These are phyloP conservation scores for Drosophila merina DNA, from an alignment of 2,888 invertebrate species.

Conservation along the genomic window DNA sequence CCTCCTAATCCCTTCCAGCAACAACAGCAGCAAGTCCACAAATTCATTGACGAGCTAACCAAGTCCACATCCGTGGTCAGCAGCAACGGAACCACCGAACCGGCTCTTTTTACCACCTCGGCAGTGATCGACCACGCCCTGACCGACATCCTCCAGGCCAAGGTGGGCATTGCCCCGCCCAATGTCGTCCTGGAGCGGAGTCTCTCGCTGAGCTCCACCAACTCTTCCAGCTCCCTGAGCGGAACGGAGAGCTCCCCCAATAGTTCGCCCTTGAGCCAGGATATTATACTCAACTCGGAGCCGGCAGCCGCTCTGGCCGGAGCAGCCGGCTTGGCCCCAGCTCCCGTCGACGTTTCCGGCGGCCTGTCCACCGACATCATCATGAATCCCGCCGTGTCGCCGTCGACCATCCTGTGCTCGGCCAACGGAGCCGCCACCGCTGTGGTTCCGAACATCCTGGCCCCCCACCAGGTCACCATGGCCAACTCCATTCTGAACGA, in stretches of 20 bases:
- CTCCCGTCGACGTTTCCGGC: constrained; percentile 52
- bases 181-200: constrained; percentile 82
- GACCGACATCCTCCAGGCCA: constrained; percentile 77
- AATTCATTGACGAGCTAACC: constrained; percentile 78
- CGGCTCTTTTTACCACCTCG: constrained; percentile 64
- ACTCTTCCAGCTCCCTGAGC: constrained; percentile 58
- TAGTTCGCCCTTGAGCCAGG: constrained; percentile 82
- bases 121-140: constrained; percentile 80
- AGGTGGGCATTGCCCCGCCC: constrained; percentile 58
- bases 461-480: constrained; percentile 82
- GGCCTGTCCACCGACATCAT: constrained; percentile 85
- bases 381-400: constrained; percentile 87
- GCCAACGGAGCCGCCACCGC: constrained; percentile 81
- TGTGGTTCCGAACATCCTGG: constrained; percentile 81
- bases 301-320: constrained; percentile 79
- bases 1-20: constrained; percentile 71
- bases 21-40: constrained; percentile 85
- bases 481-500: constrained; percentile 82
- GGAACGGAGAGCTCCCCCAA: constrained; percentile 72
- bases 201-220: constrained; percentile 82
- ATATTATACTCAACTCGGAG: constrained; percentile 84
- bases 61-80: constrained; percentile 74
- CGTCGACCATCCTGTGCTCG: constrained; percentile 86
- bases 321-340: constrained; percentile 55
- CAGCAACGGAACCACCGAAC: constrained; percentile 60